Base-by-base conservation (phyloP, 1,140 invertebrate genomes). In the Penaeus vannamei region DNA sequence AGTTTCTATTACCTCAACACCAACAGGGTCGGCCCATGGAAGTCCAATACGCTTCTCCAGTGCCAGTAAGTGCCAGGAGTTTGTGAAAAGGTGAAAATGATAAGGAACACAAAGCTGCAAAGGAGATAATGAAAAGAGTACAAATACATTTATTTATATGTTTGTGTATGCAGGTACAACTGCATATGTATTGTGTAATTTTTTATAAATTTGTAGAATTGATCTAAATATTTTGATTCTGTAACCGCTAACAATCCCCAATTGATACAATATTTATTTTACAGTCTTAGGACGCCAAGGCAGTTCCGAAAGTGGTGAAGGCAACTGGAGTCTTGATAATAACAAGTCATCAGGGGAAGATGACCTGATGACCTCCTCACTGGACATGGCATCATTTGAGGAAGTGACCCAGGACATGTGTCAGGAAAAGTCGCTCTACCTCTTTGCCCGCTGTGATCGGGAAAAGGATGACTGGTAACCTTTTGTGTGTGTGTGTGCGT, bases 401-500 rank as follows among this genome's bases (percentile, higher is more conserved):
- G 91, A 91, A 79, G 91, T 91, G 4, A 91, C 91, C 26, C 83
- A 84, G n/a, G 91, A 91, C 61, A 91, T 91, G 91, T 91, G 91
- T 61, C 82, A 92, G 23, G 91, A 91, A 93, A 93, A 92, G 94
- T 90, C 91, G 64, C 88, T 95, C 26, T 96, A 95, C 92, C 93
- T 98, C 82, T 98, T 98, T 93, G 95, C 96, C 5, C 94, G 97
- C 90, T 96, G 96, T 82, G 95, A 96, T 92, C 93, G 97, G 79
- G 97, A 98, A 91, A 98, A 98, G 93, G 97, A 98, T 93, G 95
- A 97, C 91, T 98, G 97, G 97, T 97, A 94, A 93, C 93, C 93
- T 90, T 92, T 93, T 84, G 93, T 94, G 66, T 26, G n/a, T 69
- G 86, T 88, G 53, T 76, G 81, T 60, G 26, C 17, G 42, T 42